These are phyloP conservation scores for Rhyacophila brunnea DNA, from an alignment of 1,140 invertebrate genomes.

Conservation along the genomic window DNA sequence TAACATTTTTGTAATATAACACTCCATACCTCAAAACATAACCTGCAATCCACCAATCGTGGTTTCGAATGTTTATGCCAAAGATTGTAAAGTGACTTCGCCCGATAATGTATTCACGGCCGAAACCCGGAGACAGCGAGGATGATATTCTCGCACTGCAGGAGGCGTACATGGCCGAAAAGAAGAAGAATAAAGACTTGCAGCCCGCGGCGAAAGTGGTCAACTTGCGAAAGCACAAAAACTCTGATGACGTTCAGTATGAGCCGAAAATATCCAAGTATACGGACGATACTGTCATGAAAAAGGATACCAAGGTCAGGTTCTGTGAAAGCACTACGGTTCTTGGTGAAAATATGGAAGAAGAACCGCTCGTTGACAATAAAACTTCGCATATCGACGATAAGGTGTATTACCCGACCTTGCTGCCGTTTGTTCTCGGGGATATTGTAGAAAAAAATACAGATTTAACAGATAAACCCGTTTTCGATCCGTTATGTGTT, in stretches of 20 bases:
- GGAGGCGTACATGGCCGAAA: slow-evolving; percentile 61
- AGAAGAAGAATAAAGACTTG: slow-evolving; percentile 47
- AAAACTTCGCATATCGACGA: slow-evolving; percentile 42
- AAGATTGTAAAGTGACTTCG: too few relatives aligned
- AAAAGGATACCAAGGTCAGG: slow-evolving; percentile 35
- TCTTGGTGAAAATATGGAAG: slow-evolving; percentile 43
- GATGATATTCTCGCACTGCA: slow-evolving; percentile 70
- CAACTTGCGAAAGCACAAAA: slow-evolving; percentile 46
- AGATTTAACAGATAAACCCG: slow-evolving; percentile 22
- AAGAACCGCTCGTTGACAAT: slow-evolving; percentile 40
- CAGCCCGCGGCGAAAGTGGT: slow-evolving; percentile 60
- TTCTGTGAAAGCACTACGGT: slow-evolving; percentile 32
- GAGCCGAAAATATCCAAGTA: slow-evolving; percentile 46
- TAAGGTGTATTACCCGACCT: slow-evolving; percentile 50
- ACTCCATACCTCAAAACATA: too few relatives aligned
- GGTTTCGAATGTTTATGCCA: too few relatives aligned
- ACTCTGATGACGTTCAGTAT: slow-evolving; percentile 22
- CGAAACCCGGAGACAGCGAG: slow-evolving; percentile 64
- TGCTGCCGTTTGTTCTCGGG: slow-evolving; percentile 55
- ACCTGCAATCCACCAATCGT: too few relatives aligned
- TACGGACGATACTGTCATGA: slow-evolving; percentile 44
- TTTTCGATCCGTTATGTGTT: slow-evolving; percentile 18
- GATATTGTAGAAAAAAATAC: slow-evolving; percentile 61
- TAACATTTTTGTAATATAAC: too few relatives aligned
- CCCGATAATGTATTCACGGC: slow-evolving; percentile 45